Percentiles rank a stretch among this genome's conserved stretches.
Evolutionary conservation across 2,797 vertebrate genomes (phyloP).

Genomic region (Setipinna tenuifilis): DNA sequence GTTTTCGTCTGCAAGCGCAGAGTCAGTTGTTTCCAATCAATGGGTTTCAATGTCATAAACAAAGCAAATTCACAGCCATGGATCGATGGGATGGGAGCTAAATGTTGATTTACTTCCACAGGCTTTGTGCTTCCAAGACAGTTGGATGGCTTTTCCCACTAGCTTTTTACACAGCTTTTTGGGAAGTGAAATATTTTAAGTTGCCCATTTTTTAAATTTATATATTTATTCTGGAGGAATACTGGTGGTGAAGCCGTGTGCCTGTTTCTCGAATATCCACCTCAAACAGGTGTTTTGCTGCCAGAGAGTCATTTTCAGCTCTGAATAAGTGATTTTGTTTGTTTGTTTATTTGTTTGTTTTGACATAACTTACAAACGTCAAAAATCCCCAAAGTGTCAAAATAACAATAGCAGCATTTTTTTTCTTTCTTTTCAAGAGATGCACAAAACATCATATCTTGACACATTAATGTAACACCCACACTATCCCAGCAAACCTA

Average conservation of each 20-base stretch:
- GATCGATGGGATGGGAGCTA: constrained; percentile 53
- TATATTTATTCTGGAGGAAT: not conserved
- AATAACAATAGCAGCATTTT: not conserved
- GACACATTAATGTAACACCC: not conserved
- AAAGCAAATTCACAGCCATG: constrained; percentile 58
- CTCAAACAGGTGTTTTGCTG: not conserved
- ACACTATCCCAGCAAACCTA: not conserved
- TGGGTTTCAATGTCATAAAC: constrained; percentile 67
- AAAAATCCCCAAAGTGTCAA: not conserved
- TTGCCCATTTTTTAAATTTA: not conserved
- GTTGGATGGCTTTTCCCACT: constrained; percentile 41
- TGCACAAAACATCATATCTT: not conserved
- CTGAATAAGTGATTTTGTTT: not conserved
- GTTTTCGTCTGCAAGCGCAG: constrained; percentile 64
- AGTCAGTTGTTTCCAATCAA: constrained; percentile 68
- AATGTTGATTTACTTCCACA: constrained; percentile 58
- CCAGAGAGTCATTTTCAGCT: not conserved
- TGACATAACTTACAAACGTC: not conserved
- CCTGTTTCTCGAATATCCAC: not conserved
- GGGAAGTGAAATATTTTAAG: not conserved
- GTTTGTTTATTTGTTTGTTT: not conserved
- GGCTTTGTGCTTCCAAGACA: constrained; percentile 40
- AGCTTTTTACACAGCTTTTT: not conserved
- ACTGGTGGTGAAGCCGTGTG: not conserved
- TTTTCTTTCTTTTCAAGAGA: not conserved